A percentile compares a stretch with the other conserved stretches of the same genome.
These are phyloP conservation scores for Boulengeromyrus knoepffleri DNA, from an alignment of 2,113 vertebrate species.

Conservation along the genomic window DNA sequence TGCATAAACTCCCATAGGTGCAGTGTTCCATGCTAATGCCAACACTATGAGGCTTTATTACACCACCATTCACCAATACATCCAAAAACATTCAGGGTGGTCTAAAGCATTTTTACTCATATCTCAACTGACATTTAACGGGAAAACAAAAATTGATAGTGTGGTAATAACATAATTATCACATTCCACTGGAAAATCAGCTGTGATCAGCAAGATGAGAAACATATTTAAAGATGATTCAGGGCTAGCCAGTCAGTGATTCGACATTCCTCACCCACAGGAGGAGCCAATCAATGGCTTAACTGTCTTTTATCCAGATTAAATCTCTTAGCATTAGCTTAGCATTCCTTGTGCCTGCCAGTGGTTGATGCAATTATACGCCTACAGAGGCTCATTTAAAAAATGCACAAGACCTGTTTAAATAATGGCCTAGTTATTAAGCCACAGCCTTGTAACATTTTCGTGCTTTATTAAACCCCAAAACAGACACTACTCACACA, in stretches of 20 bases:
- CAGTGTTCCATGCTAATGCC: neutral
- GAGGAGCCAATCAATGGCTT: neutral
- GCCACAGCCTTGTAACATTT: neutral
- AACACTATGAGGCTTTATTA: neutral
- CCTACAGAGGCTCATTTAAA: neutral
- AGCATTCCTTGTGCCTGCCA: neutral
- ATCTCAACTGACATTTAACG: neutral
- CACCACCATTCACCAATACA: neutral
- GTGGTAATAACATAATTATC: neutral
- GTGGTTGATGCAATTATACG: neutral
- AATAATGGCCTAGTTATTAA: neutral
- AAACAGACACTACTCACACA: neutral
- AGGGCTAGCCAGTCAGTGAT: neutral
- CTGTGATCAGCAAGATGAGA: neutral
- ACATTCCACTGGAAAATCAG: neutral
- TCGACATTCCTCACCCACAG: neutral
- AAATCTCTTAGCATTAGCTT: neutral
- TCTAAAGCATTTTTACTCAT: neutral
- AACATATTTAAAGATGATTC: neutral
- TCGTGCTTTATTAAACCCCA: neutral
- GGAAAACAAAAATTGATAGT: neutral
- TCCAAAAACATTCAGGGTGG: neutral
- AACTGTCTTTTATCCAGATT: neutral
- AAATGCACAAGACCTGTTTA: neutral
- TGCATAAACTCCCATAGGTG: neutral